These are phyloP conservation scores for Yasuhikotakia modesta DNA, from an alignment of 2,797 vertebrate genomes.

Conservation along the genomic window DNA sequence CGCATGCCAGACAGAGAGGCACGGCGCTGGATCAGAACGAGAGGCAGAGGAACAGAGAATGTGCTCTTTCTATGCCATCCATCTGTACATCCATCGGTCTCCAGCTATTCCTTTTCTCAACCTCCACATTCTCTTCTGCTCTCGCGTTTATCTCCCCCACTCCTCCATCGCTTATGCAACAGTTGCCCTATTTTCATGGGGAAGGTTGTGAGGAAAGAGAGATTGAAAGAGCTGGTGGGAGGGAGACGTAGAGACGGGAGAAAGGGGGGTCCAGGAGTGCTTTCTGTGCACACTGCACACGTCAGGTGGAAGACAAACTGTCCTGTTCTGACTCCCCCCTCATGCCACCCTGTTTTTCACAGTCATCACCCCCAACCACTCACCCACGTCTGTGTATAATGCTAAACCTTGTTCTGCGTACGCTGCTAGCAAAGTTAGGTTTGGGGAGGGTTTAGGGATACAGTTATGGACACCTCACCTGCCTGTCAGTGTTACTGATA, in stretches of 20 bases:
- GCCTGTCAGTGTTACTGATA: background rate
- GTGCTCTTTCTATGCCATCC: constrained; percentile 44
- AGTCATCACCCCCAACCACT: constrained; percentile 21
- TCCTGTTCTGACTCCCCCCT: constrained; percentile 63
- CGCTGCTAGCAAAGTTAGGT: background rate
- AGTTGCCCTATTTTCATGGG: constrained; percentile 74
- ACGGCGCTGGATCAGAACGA: constrained; percentile 58
- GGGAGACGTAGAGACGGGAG: constrained; percentile 36
- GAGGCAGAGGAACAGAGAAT: constrained; percentile 51
- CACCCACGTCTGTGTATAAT: constrained; percentile 19
- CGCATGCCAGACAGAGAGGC: constrained; percentile 71
- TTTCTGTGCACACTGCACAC: constrained; percentile 58
- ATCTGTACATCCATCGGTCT: constrained; percentile 46
- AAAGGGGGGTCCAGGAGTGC: constrained; percentile 56
- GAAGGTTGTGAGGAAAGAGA: constrained; percentile 67
- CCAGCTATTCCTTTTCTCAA: constrained; percentile 43
- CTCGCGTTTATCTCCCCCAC: constrained; percentile 63
- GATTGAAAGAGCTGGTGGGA: constrained; percentile 63
- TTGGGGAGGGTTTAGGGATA: background rate
- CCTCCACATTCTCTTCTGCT: constrained; percentile 59
- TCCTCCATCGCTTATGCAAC: constrained; percentile 73
- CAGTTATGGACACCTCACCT: background rate
- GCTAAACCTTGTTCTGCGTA: background rate
- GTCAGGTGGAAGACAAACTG: constrained; percentile 64
- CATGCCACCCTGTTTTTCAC: constrained; percentile 47